A percentile compares a stretch with the other conserved stretches of the same genome.
These are phyloP conservation scores for Torymus texanus DNA, from an alignment of 2,888 invertebrate species.

Conservation along the genomic window DNA sequence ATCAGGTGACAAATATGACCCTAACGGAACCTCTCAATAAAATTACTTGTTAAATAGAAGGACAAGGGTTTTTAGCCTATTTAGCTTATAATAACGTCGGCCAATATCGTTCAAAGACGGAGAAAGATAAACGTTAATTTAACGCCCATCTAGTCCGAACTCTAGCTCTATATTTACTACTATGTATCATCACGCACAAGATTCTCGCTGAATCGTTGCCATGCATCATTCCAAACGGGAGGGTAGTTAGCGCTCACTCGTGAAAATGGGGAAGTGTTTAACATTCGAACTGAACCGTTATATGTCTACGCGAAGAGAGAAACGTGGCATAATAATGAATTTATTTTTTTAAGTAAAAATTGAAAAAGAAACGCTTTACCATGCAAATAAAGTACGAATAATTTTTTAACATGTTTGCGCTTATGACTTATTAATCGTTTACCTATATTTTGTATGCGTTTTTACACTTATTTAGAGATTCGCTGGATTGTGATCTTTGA, in stretches of 20 bases:
- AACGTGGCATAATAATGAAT: constrained; percentile 37
- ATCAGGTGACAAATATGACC: constrained; percentile 21
- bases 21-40: constrained; percentile 29
- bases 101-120: constrained; percentile 39
- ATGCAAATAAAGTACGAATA: constrained; percentile 18
- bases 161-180: constrained; percentile 53
- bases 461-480: constrained; percentile 32
- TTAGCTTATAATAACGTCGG: constrained; percentile 34
- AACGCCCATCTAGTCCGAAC: constrained; percentile 57
- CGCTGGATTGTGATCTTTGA: constrained; percentile 13
- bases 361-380: constrained; percentile 47
- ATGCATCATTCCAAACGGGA: constrained; percentile 52
- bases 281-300: constrained; percentile 38
- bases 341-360: constrained; percentile 54
- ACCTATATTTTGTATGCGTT: constrained; percentile 31
- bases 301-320: constrained; percentile 7
- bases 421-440: constrained; percentile 27
- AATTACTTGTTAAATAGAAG: constrained; percentile 37
- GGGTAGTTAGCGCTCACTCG: constrained; percentile 35
- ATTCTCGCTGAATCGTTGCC: constrained; percentile 55
- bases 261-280: constrained; percentile 41
- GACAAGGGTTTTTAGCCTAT: constrained; percentile 35
- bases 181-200: constrained; percentile 54
- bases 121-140: constrained; percentile 48
- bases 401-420: constrained; percentile 31